Base-by-base conservation (phyloP, 1,140 invertebrate genomes). In the Drosophila miranda region DNA sequence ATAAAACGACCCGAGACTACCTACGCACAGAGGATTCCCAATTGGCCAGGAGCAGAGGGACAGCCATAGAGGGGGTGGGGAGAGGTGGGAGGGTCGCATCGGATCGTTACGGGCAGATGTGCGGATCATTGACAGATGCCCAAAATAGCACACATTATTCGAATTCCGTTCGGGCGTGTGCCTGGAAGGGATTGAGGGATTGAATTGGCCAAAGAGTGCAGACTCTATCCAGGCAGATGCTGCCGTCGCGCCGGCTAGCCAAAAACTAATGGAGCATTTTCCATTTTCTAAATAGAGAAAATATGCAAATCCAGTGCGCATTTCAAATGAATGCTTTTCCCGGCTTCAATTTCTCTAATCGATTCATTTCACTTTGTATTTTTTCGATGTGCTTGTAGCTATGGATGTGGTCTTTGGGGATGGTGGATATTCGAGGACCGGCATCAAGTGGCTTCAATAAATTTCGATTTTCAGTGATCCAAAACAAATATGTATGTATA, bases 101-200 rank as follows among this genome's bases (percentile, higher is more conserved):
- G 11, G 34, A 13, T 38, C 11, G 34, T 13, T 38, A 13, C 19
- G 41, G 30, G 57, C 53, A 75, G 71, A 58, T 62, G 48, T 60
- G 43, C 48, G 46, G 46, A 42, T 50, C 54, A 58, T 42, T 71
- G 75, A 78, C 69, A 74, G 49, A 78, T 57, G 71, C 53, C 69
- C 30, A 74, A 67, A 66, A 75, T 62, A 63, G 73, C 76, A 45
- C 51, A 69, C 53, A 75, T 68, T 68, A 69, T 69, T 69, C 43
- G 66, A 63, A 55, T 68, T 16, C 3, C 3, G 34, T 38, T 38
- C 4, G 50, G 38, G 50, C 66, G 66, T 69, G 66, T 68, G 44
- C 23, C 63, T n/a, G 19, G 6, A 26, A 7, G 14, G 42, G 44
- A 11, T 7, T 23, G 48, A 69, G 62, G 66, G 66, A 69, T 69